Percentiles rank a stretch among this genome's conserved stretches.
Conservation (phyloP, 2,797 vertebrate genomes). For the Myripristis jacobus region DNA sequence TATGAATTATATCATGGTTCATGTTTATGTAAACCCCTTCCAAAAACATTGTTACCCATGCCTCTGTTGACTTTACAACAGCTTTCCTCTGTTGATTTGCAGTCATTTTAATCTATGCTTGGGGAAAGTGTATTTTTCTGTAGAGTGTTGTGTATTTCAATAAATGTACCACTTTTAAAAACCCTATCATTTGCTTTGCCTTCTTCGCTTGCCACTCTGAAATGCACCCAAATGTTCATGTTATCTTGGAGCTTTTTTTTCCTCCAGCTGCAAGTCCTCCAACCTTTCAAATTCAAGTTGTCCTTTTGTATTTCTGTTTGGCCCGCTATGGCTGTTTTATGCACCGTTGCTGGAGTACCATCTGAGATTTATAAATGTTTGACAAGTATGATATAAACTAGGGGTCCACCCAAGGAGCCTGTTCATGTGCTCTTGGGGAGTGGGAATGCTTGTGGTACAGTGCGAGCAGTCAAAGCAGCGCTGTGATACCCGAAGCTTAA, state of each 20-base stretch:
- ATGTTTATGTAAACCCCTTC: conserved; percentile 37
- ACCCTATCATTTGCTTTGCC: conserved; percentile 49
- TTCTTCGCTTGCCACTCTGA: conserved; percentile 39
- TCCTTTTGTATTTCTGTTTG: conserved; percentile 85
- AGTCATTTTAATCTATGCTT: conserved; percentile 86
- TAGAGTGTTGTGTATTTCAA: conserved; percentile 78
- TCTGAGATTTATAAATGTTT: conserved; percentile 87
- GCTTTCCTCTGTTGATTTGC: conserved; percentile 44
- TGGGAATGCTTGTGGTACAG: conserved; percentile 42
- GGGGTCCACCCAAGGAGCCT: conserved; percentile 75
- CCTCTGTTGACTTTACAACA: conserved; percentile 52
- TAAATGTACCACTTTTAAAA: conserved; percentile 81
- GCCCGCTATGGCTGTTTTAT: conserved; percentile 87
- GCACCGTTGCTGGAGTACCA: conserved; percentile 82
- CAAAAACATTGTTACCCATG: conserved; percentile 58
- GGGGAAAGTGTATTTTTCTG: conserved; percentile 82
- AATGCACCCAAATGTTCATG: conserved; percentile 25
- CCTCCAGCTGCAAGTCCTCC: conserved; percentile 79
- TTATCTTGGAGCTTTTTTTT: not conserved
- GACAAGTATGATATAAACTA: conserved; percentile 85
- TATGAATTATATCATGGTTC: conserved; percentile 22
- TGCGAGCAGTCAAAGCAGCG: conserved; percentile 28
- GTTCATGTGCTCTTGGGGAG: conserved; percentile 58
- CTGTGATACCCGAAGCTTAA: conserved; percentile 38
- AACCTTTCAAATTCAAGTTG: conserved; percentile 58